Conservation (phyloP, 2,113 vertebrate genomes). For the Pica pica region DNA sequence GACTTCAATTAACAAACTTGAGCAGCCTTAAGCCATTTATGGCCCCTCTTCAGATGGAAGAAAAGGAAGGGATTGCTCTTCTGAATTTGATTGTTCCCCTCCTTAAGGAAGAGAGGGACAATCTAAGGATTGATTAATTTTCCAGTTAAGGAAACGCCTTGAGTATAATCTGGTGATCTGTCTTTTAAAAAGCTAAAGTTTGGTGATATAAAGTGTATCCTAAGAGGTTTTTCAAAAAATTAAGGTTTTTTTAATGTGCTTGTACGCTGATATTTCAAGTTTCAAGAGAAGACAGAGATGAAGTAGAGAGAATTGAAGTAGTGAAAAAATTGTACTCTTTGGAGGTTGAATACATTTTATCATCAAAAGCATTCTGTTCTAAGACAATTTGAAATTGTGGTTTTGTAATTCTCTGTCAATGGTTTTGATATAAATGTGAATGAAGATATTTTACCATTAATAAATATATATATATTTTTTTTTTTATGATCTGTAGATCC, state of each 20-base stretch:
- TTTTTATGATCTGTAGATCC: not conserved
- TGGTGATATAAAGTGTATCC: not conserved
- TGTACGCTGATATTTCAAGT: not conserved
- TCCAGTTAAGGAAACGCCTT: not conserved
- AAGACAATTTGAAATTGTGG: not conserved
- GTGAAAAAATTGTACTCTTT: not conserved
- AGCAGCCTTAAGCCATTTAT: not conserved
- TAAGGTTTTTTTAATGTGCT: not conserved
- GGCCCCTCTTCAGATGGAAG: not conserved
- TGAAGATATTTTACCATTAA: not conserved
- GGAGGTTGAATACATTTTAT: not conserved
- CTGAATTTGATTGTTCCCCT: not conserved
- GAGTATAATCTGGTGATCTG: not conserved
- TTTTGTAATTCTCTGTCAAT: not conserved
- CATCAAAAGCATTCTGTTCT: not conserved
- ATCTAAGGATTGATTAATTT: not conserved
- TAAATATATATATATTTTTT: not conserved
- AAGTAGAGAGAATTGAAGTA: not conserved
- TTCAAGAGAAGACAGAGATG: not conserved
- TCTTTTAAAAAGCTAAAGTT: not conserved
- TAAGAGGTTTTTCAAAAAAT: not conserved
- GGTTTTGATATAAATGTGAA: not conserved
- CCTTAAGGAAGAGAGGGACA: not conserved
- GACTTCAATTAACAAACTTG: not conserved
- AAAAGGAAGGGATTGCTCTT: not conserved